These are phyloP conservation scores for Perdita meconis DNA, from an alignment of 2,888 invertebrate genomes.

Conservation along the genomic window DNA sequence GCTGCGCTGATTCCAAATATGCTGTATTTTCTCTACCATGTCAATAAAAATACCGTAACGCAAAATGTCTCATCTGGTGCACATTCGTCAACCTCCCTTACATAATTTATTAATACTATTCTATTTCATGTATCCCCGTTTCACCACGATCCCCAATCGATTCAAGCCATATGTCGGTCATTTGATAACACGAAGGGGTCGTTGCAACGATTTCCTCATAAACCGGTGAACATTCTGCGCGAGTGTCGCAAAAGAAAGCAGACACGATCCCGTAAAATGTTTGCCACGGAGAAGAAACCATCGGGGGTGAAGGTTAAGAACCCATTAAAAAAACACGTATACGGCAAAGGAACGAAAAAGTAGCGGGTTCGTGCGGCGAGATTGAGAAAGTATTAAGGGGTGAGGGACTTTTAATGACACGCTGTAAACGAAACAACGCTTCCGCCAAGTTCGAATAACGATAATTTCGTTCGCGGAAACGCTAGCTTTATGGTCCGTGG, in stretches of 20 bases:
- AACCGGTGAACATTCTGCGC: constrained; percentile 43
- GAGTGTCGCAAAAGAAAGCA: constrained; percentile 22
- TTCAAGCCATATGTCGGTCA: constrained; percentile 40
- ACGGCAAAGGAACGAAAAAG: constrained; percentile 14
- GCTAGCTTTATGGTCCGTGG: background rate
- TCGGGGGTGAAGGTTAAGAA: constrained; percentile 33
- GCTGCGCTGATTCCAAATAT: too few relatives aligned
- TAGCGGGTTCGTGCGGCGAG: constrained; percentile 1
- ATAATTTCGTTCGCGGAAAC: constrained; percentile 22
- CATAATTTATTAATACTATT: constrained; percentile 8
- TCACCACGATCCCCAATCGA: background rate
- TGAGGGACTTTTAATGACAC: constrained; percentile 23
- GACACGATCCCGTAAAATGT: constrained; percentile 25
- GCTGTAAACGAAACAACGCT: constrained; percentile 33
- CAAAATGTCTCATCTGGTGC: too few relatives aligned
- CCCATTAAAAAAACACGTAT: constrained; percentile 47
- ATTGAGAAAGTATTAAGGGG: background rate
- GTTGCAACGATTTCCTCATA: constrained; percentile 44
- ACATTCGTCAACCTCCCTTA: too few relatives aligned
- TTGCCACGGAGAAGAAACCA: constrained; percentile 19
- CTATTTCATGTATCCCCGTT: constrained; percentile 12
- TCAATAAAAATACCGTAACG: too few relatives aligned
- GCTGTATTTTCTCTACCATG: too few relatives aligned
- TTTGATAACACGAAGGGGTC: background rate
- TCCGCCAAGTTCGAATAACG: background rate